Evolutionary conservation across 2,797 vertebrate genomes (phyloP), one percentile per base, ranked within the genome.

Genomic region (Echeneis naucrates): DNA sequence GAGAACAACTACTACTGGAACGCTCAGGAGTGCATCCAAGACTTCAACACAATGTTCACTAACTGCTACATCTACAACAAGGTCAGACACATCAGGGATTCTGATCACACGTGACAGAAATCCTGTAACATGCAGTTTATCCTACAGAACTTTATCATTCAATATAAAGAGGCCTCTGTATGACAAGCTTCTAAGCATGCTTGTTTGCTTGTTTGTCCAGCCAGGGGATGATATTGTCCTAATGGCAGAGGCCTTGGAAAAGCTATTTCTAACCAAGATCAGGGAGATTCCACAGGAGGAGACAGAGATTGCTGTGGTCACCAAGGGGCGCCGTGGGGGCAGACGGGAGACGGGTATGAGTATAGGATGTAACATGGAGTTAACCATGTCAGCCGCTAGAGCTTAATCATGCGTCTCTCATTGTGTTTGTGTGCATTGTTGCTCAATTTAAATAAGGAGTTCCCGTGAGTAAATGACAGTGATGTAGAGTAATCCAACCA

Each of bases 21-120:
- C 1, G 97, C 97, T 80, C 96, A 97, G 84, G 97, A 98, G 94
- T 97, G 96, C 87, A 98, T 98, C 87, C 97, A 98, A 84, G 97
- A 98, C 91, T 98, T 98, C 85, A 98, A 96, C 92, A 96, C 96
- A n/a, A 98, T 98, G 97, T 98, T 98, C 95, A 98, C 97, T 88
- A 98, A 98, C 88, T 98, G 96, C 92, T 98, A 98, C 93, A 98
- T 98, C 93, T 98, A 98, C 91, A 98, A 98, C 88, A 97, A 97
- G 96, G 97, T 97, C 77, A 72, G 87, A 19, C 17, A 40, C 26
- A 6, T 30, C 14, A 60, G 24, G 12, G 6, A 13, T 19, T 59
- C 19, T 21, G 3, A 19, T 58, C 12, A 24, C 47, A 35, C 27
- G 17, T 12, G 24, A 26, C 45, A 16, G 12, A 37, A 61, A 40